Evolutionary conservation across 2,888 invertebrate species (phyloP).

Genomic region (Zele albiditarsus): DNA sequence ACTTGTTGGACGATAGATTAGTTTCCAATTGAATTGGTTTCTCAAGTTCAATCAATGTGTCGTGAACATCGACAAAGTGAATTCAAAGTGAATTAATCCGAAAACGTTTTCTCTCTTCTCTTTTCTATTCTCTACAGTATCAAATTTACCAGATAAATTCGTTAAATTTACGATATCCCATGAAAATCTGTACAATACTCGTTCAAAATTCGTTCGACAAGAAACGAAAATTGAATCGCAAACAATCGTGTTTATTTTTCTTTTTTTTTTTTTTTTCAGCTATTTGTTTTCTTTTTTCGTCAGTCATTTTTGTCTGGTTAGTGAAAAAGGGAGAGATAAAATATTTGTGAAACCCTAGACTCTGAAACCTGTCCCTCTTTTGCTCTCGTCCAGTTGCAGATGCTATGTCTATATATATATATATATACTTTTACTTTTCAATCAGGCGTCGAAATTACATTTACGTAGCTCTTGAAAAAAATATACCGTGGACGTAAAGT

Average conservation of each 20-base stretch:
- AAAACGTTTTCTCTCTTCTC: not conserved
- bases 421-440: slow-evolving; percentile 12
- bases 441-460: slow-evolving; percentile 54
- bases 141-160: not conserved
- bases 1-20: not conserved
- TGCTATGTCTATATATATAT: slow-evolving; percentile 13
- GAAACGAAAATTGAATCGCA: not conserved
- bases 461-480: slow-evolving; percentile 53
- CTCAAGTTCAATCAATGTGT: slow-evolving; percentile 19
- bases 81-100: not conserved
- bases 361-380: not conserved
- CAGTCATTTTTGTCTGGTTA: not conserved
- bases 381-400: slow-evolving; percentile 21
- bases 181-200: not conserved
- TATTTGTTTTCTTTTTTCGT: too few relatives aligned
- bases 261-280: not conserved
- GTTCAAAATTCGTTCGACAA: not conserved
- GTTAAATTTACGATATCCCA: not conserved
- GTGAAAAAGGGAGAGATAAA: not conserved
- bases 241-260: not conserved
- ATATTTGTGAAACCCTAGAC: not conserved
- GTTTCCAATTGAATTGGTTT: slow-evolving; percentile 7
- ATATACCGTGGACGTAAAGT: slow-evolving; percentile 48
- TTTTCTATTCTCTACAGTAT: not conserved
- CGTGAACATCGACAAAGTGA: not conserved